These are phyloP conservation scores for Omphaloscelis lunosa DNA, from an alignment of 2,888 invertebrate genomes.

Conservation along the genomic window DNA sequence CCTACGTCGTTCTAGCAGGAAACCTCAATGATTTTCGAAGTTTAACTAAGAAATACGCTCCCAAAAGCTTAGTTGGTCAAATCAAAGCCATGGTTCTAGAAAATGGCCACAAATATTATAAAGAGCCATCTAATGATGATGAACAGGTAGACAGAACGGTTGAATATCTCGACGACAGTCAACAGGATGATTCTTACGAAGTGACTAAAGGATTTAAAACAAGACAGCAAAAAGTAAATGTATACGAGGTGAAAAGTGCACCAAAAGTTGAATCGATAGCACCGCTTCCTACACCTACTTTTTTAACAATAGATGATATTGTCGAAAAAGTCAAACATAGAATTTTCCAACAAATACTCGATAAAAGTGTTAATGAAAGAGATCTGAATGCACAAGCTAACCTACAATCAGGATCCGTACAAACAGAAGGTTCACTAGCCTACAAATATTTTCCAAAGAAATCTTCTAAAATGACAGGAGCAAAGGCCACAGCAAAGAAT, in stretches of 20 bases:
- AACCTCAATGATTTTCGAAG: constrained; percentile 75
- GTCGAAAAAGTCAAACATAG: constrained; percentile 24
- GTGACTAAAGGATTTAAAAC: background rate
- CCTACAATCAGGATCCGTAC: background rate
- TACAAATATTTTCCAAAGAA: constrained; percentile 3
- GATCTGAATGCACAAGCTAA: background rate
- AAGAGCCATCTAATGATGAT: background rate
- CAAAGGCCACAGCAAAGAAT: background rate
- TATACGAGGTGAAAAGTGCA: background rate
- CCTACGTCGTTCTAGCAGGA: constrained; percentile 72
- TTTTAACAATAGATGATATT: constrained; percentile 25
- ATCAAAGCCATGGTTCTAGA: constrained; percentile 66
- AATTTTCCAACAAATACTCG: constrained; percentile 3
- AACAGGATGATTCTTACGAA: constrained; percentile 8
- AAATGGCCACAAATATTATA: background rate
- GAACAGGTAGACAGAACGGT: background rate
- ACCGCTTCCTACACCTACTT: too few relatives aligned
- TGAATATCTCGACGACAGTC: constrained; percentile 5
- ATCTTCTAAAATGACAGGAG: background rate
- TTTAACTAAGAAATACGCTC: constrained; percentile 73
- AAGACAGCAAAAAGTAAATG: background rate
- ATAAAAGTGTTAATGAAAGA: background rate
- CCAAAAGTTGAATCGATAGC: background rate
- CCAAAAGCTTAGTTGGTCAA: constrained; percentile 69
- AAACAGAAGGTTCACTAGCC: background rate